Evolutionary conservation across 2,888 invertebrate genomes (phyloP).

Genomic region (Archips xylosteana): DNA sequence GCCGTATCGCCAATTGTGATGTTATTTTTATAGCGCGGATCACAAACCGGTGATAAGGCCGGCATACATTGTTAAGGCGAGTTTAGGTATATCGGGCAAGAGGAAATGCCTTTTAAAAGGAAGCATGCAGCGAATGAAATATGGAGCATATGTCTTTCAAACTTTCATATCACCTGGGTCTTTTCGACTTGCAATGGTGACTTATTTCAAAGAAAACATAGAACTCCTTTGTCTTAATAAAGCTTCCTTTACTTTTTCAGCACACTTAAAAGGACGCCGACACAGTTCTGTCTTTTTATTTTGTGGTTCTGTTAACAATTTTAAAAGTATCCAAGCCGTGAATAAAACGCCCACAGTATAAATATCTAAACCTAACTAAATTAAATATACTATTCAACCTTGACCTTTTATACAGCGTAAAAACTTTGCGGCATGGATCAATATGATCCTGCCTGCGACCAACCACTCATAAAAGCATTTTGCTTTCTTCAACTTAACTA

Average conservation of each 20-base stretch:
- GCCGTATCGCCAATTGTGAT: slow-evolving; percentile 60
- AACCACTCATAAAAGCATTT: background rate
- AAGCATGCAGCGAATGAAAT: no score
- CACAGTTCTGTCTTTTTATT: no score
- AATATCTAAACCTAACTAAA: background rate
- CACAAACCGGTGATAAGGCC: slow-evolving; percentile 46
- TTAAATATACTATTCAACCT: background rate
- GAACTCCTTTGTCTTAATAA: background rate
- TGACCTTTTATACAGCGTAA: background rate
- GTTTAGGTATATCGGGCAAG: slow-evolving; percentile 13
- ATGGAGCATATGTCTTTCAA: background rate
- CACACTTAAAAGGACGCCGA: no score
- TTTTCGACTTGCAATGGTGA: no score
- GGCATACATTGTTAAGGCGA: slow-evolving; percentile 37
- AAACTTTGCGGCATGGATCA: background rate
- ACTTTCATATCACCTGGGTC: background rate
- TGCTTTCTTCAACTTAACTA: background rate
- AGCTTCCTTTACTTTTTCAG: background rate
- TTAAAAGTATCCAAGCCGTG: background rate
- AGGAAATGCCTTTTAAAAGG: slow-evolving; percentile 6
- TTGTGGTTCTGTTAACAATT: no score
- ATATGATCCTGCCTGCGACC: background rate
- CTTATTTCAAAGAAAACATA: background rate
- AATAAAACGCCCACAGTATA: background rate
- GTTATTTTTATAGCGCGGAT: slow-evolving; percentile 69